Conservation (phyloP, 2,888 invertebrate species). For the Pristionchus exspectatus region DNA sequence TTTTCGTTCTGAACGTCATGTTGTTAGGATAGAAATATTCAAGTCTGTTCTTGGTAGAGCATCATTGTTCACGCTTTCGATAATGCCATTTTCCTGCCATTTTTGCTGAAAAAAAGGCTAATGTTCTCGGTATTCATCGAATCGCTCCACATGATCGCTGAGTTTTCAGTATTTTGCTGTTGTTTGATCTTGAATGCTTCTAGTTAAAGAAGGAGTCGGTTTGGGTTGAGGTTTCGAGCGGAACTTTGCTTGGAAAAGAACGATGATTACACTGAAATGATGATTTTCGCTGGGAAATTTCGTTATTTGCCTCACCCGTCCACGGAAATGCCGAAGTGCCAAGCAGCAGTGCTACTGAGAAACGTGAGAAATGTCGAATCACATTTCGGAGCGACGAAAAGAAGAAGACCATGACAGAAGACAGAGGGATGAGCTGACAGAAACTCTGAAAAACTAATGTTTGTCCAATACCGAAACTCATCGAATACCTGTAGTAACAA, state of each 20-base stretch:
- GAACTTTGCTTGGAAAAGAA: neutral
- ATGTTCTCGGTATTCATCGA: neutral
- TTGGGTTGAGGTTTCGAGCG: neutral
- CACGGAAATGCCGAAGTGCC: conserved; percentile 15
- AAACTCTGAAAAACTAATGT: neutral
- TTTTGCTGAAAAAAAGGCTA: neutral
- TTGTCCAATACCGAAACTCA: neutral
- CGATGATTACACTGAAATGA: neutral
- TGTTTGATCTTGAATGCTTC: neutral
- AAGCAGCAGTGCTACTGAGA: neutral
- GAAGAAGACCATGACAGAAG: conserved; percentile 22
- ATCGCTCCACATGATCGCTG: neutral
- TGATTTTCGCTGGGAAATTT: neutral
- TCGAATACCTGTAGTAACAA: neutral
- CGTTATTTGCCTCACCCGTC: neutral
- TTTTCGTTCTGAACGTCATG: too few species aligned
- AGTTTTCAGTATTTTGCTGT: neutral
- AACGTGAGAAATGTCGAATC: neutral
- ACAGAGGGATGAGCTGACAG: neutral
- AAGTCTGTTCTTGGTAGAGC: too few species aligned
- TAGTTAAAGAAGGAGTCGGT: neutral
- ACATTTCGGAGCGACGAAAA: neutral
- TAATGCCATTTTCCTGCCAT: neutral
- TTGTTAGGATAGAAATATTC: too few species aligned
- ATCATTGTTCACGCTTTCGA: neutral